Evolutionary conservation across 2,113 vertebrate genomes (phyloP).

Genomic region (Aramus guarauna): DNA sequence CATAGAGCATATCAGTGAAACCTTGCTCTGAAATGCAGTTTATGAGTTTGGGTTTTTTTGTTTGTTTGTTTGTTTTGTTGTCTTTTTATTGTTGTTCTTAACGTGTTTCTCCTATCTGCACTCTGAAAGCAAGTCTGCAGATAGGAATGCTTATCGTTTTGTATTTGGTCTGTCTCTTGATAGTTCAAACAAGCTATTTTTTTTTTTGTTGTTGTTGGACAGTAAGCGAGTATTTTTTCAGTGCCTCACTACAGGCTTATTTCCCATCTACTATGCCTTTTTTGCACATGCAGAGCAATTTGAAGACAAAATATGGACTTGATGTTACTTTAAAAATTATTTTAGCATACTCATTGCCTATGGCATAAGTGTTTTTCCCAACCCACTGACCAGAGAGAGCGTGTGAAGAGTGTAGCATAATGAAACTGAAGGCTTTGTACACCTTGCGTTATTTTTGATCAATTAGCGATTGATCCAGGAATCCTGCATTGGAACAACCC

Average conservation of each 20-base stretch:
- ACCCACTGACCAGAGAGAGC: neutral
- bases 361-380: neutral
- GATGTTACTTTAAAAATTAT: neutral
- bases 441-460: neutral
- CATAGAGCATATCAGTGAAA: neutral
- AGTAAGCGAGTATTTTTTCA: neutral
- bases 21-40: neutral
- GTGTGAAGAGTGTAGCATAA: accelerated
- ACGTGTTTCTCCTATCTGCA: neutral
- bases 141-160: neutral
- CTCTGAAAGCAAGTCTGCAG: neutral
- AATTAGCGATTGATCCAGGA: neutral
- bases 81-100: neutral
- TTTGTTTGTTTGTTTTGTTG: no score
- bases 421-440: neutral
- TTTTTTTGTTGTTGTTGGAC: neutral
- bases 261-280: neutral
- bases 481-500: neutral
- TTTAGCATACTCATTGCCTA: neutral
- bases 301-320: neutral
- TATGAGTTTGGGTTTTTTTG: neutral
- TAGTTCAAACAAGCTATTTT: neutral
- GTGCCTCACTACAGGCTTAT: neutral
- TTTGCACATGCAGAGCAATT: neutral
- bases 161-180: neutral